These are phyloP conservation scores for Hypotaenidia okinawae DNA, from an alignment of 2,797 vertebrate genomes.

Conservation along the genomic window DNA sequence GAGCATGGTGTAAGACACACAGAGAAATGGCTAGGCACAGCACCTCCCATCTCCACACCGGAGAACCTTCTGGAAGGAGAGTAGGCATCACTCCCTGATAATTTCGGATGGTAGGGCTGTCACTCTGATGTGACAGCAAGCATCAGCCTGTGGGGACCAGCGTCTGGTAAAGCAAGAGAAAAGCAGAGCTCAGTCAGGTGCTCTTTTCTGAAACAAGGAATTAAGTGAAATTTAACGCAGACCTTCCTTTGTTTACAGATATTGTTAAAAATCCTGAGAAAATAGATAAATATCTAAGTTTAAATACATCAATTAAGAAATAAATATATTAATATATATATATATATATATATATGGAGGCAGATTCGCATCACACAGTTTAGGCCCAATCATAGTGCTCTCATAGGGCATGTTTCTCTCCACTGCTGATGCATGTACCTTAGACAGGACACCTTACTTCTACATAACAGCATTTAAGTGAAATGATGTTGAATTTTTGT, in stretches of 20 bases:
- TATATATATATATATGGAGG: neutral
- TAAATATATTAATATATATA: neutral
- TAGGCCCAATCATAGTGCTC: neutral
- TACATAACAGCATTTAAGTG: neutral
- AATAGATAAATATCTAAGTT: neutral
- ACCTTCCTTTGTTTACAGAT: neutral
- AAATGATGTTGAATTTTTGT: neutral
- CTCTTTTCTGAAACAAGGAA: neutral
- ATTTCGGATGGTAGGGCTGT: neutral
- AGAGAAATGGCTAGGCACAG: neutral
- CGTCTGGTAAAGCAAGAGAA: neutral
- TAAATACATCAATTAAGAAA: neutral
- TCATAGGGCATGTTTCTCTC: rapidly evolving
- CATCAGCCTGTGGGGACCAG: neutral
- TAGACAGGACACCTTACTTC: neutral
- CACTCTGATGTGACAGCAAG: neutral
- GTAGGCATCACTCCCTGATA: neutral
- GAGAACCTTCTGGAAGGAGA: neutral
- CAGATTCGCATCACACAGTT: neutral
- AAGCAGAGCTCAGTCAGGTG: neutral
- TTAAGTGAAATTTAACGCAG: neutral
- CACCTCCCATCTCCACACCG: neutral
- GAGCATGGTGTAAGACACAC: neutral
- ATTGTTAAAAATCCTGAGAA: neutral
- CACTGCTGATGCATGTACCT: rapidly evolving